Conservation (phyloP, 2,888 invertebrate species). For the Eupithecia inturbata region DNA sequence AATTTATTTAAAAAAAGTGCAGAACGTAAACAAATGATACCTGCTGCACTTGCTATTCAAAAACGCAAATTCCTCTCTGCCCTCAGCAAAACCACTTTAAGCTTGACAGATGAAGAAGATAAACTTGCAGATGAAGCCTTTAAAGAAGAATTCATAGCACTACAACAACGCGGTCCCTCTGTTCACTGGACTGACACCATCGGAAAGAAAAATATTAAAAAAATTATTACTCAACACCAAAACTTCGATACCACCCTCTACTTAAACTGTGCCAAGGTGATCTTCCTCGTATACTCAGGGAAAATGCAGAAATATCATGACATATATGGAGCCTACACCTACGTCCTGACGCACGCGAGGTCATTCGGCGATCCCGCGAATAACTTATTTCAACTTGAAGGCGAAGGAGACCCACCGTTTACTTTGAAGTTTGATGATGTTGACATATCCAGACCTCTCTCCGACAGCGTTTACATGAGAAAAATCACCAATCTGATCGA, state of each 20-base stretch:
- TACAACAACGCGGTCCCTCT: background rate
- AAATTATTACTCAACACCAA: slow-evolving; percentile 15
- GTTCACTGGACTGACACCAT: slow-evolving; percentile 16
- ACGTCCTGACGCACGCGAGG: slow-evolving; percentile 39
- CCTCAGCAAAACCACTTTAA: slow-evolving; percentile 16
- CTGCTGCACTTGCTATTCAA: slow-evolving; percentile 12
- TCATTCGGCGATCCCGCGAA: slow-evolving; percentile 29
- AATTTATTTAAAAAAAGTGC: background rate
- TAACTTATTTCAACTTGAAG: slow-evolving; percentile 24
- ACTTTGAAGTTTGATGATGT: background rate
- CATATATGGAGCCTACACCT: slow-evolving; percentile 15
- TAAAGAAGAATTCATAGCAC: background rate
- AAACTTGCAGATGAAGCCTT: slow-evolving; percentile 6
- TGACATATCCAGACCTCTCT: slow-evolving; percentile 11
- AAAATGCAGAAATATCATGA: background rate
- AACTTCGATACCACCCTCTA: slow-evolving; percentile 22
- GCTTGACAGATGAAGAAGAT: slow-evolving; percentile 2
- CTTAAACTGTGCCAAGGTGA: slow-evolving; percentile 28
- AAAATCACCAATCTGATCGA: slow-evolving; percentile 26
- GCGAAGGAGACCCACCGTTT: background rate
- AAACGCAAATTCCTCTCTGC: slow-evolving; percentile 23
- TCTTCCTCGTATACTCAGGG: slow-evolving; percentile 33
- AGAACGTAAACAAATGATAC: background rate
- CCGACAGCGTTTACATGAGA: slow-evolving; percentile 32
- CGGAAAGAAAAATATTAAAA: background rate